phyloP scores from a whole-genome alignment of 2,797 vertebrate species.

The Sebastes alutus region DNA sequence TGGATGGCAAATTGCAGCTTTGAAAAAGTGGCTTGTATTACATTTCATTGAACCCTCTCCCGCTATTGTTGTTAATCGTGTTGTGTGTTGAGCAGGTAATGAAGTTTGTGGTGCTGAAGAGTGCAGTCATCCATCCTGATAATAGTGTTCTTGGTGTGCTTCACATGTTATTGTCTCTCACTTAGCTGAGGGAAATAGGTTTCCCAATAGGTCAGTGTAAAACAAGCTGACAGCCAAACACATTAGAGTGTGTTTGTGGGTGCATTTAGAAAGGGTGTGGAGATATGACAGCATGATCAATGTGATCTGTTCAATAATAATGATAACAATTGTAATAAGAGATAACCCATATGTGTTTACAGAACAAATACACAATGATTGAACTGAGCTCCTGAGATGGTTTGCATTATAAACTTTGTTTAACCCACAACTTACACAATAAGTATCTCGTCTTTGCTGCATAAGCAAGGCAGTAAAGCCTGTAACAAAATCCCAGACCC shows the following conservation, averaged over 20 bases:
- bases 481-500: background rate
- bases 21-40: constrained; percentile 32
- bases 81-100: constrained; percentile 58
- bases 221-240: background rate
- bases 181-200: constrained; percentile 46
- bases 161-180: constrained; percentile 57
- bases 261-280: background rate
- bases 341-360: background rate
- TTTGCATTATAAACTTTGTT: background rate
- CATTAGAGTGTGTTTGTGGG: background rate
- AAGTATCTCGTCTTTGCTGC: background rate
- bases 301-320: background rate
- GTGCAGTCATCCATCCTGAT: constrained; percentile 50
- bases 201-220: constrained; percentile 51
- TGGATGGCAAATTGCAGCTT: constrained; percentile 30
- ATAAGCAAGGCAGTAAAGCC: background rate
- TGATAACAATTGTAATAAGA: background rate
- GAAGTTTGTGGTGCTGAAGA: constrained; percentile 40
- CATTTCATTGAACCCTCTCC: constrained; percentile 31
- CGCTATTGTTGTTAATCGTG: constrained; percentile 42
- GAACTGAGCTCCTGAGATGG: background rate
- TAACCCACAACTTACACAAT: background rate
- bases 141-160: constrained; percentile 31
- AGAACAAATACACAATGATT: background rate
- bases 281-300: constrained; percentile 13